Evolutionary conservation across 2,888 invertebrate species (phyloP), one percentile per base, ranked within the genome.

Genomic region (Andrena bucephala): DNA sequence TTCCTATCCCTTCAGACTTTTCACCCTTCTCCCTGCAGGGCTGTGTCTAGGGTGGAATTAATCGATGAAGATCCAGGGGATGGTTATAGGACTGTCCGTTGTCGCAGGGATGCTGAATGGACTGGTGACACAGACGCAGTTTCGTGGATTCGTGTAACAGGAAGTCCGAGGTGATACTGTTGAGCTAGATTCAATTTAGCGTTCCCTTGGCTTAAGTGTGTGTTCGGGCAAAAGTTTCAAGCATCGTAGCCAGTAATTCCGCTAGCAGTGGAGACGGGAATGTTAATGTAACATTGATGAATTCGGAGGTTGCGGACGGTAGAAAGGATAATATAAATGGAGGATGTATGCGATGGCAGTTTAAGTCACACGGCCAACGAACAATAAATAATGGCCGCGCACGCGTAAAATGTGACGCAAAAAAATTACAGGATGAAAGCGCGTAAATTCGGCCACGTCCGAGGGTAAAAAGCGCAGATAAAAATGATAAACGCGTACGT

Each of bases 401-500:
- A 71, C 79, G 80, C 71, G n/a, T 79, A 67, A 78, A 79, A 27
- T 36, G 52, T 27, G 60, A 52, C 24, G 70, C 1, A 33, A 80
- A 77, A 57, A 78, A 80, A 80, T 78, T 71, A 52, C 80, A n/a
- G 66, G 66, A 67, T 48, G 71, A 78, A 71, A 52, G 54, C 71
- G 79, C 79, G 71, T 80, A 80, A 80, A 78, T 80, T 80, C 48
- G 79, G n/a, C 52, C 62, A 8, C 48, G 62, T 36, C 59, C 2
- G 31, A n/a, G 52, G 10, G 20, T 57, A 24, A 57, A 57, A 20
- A 20, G 36, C 36, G n/a, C 27, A 48, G 80, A 80, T 80, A 80
- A 78, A 80, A 78, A 79, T 80, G 80, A 80, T 80, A 78, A 79
- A 80, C 79, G 80, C 33, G 71, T 79, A 52, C 66, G 62, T 42